Percentiles rank a stretch among this genome's conserved stretches.
These are phyloP conservation scores for Eurypyga helias DNA, from an alignment of 2,113 vertebrate genomes.

Conservation along the genomic window DNA sequence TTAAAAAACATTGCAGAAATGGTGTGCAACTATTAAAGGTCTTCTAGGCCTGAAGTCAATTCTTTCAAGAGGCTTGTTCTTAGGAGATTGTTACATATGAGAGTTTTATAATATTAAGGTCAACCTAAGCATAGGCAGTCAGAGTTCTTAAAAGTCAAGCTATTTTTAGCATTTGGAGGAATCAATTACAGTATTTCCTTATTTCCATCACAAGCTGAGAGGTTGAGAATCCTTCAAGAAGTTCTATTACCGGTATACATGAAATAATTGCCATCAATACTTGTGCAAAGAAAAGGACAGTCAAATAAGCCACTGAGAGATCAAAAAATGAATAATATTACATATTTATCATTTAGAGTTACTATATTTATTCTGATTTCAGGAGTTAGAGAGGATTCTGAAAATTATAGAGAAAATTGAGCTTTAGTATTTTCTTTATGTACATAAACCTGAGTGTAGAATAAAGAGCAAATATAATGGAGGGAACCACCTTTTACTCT, in stretches of 20 bases:
- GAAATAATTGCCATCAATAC: not conserved
- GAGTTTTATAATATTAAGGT: not conserved
- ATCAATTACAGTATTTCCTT: not conserved
- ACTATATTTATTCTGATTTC: conserved; percentile 10
- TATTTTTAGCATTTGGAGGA: not conserved
- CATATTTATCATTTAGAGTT: not conserved
- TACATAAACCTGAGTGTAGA: not conserved
- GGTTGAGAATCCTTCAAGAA: not conserved
- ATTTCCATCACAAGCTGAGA: not conserved
- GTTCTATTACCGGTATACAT: not conserved
- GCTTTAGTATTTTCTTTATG: not conserved
- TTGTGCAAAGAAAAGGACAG: not conserved
- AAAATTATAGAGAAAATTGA: not conserved
- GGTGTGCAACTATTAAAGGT: not conserved
- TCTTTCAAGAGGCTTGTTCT: not conserved
- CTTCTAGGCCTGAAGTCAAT: not conserved
- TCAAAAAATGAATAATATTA: not conserved
- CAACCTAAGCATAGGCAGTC: not conserved
- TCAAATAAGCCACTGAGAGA: not conserved
- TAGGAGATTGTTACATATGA: not conserved
- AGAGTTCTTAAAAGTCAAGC: not conserved
- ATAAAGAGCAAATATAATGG: not conserved
- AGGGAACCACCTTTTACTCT: not conserved
- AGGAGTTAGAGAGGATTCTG: not conserved
- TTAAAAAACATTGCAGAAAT: not conserved